Percentiles rank a stretch among this genome's conserved stretches.
Conservation (phyloP, 2,888 invertebrate genomes). For the Aspidiotus destructor region DNA sequence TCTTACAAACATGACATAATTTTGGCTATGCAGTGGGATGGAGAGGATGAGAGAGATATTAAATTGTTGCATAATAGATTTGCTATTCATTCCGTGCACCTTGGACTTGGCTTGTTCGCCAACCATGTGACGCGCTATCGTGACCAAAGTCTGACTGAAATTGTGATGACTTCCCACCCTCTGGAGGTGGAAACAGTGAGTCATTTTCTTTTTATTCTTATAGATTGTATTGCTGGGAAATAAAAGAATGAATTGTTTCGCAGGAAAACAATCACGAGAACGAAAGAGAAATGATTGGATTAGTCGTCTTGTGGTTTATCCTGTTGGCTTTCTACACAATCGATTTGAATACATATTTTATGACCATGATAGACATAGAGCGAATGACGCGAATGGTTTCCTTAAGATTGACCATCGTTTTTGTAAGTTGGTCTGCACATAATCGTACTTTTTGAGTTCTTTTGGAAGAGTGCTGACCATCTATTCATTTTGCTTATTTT, state of each 20-base stretch:
- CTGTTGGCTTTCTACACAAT: constrained; percentile 38
- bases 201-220: neutral
- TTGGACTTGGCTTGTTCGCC: no score
- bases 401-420: neutral
- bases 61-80: constrained; percentile 47
- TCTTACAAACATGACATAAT: constrained; percentile 41
- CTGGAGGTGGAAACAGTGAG: no score
- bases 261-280: neutral
- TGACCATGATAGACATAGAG: constrained; percentile 56
- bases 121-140: no score
- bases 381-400: constrained; percentile 35
- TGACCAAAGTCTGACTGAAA: no score
- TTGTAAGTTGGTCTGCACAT: neutral
- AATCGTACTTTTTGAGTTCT: neutral
- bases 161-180: no score
- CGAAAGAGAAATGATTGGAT: no score
- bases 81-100: constrained; percentile 44
- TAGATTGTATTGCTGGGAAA: neutral
- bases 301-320: constrained; percentile 18
- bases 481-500: neutral
- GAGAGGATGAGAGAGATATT: constrained; percentile 23
- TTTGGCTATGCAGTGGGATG: constrained; percentile 4
- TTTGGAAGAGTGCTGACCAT: neutral
- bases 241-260: neutral
- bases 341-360: constrained; percentile 47